Conservation (phyloP, 2,797 vertebrate species). For the Vireo griseus region DNA sequence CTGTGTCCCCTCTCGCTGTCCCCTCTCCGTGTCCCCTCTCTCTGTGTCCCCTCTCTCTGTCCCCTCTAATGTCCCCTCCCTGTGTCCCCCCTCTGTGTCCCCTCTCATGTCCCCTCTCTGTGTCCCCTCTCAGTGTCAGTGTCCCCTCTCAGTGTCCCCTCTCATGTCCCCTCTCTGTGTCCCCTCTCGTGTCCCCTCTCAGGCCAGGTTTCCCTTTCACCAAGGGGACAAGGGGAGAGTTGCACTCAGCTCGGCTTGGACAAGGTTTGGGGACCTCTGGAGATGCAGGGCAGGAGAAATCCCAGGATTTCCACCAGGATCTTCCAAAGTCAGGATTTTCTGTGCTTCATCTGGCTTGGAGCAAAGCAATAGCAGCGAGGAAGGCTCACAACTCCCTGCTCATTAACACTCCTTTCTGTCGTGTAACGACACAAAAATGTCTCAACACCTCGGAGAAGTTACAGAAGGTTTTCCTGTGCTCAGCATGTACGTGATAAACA, state of each 20-base stretch:
- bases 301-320: neutral
- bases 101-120: too few relatives aligned
- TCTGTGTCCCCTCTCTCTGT: too few relatives aligned
- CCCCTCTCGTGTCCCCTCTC: neutral
- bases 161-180: too few relatives aligned
- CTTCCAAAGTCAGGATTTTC: neutral
- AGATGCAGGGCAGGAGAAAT: accelerated
- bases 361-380: neutral
- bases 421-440: accelerated
- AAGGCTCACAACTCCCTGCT: neutral
- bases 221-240: neutral
- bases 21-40: too few relatives aligned
- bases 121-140: too few relatives aligned
- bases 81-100: too few relatives aligned
- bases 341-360: neutral
- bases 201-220: neutral
- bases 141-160: too few relatives aligned
- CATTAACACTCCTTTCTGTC: neutral
- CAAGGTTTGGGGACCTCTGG: neutral
- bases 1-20: too few relatives aligned
- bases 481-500: neutral
- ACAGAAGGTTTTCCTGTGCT: neutral
- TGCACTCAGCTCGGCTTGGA: neutral
- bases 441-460: neutral
- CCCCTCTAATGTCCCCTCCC: too few relatives aligned